phyloP scores from a whole-genome alignment of 37 sponge, comb jelly and placozoan species.

The Theonella swinhoei region DNA sequence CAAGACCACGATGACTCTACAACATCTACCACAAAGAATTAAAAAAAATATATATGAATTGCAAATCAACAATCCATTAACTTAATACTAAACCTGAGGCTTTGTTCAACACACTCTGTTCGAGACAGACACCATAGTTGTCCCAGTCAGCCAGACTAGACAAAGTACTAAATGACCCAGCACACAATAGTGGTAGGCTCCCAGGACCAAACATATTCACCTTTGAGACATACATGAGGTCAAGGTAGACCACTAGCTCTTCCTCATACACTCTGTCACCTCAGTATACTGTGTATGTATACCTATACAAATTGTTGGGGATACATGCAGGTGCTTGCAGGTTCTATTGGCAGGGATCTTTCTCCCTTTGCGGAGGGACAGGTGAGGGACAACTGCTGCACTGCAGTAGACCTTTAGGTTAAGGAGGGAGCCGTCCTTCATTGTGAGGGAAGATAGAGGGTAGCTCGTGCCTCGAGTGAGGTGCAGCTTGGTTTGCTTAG shows the following conservation, averaged over 20 bases:
- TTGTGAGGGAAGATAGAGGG: conserved; percentile 6
- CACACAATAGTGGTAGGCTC: conserved; percentile 1
- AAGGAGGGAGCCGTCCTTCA: not conserved
- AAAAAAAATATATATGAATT: too few relatives aligned
- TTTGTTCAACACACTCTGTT: too few relatives aligned
- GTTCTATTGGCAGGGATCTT: conserved; percentile 34
- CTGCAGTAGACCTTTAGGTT: conserved; percentile 31
- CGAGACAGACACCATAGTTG: conserved; percentile 46
- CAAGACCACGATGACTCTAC: too few relatives aligned
- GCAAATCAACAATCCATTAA: too few relatives aligned
- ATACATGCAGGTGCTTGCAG: conserved; percentile 51
- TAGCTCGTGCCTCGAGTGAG: conserved; percentile 13
- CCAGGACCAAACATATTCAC: conserved; percentile 45
- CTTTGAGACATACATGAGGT: not conserved
- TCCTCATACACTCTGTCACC: not conserved
- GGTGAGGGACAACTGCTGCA: conserved; percentile 32
- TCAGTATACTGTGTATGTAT: not conserved
- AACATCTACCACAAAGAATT: too few relatives aligned
- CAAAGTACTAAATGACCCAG: conserved; percentile 7
- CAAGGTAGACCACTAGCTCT: not conserved
- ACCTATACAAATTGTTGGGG: not conserved
- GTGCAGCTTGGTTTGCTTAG: not conserved
- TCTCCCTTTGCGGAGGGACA: conserved; percentile 13
- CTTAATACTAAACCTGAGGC: too few relatives aligned
- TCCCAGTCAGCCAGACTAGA: conserved; percentile 45